phyloP scores from a whole-genome alignment of 2,113 vertebrate species.

The Dicrurus megarhynchus region DNA sequence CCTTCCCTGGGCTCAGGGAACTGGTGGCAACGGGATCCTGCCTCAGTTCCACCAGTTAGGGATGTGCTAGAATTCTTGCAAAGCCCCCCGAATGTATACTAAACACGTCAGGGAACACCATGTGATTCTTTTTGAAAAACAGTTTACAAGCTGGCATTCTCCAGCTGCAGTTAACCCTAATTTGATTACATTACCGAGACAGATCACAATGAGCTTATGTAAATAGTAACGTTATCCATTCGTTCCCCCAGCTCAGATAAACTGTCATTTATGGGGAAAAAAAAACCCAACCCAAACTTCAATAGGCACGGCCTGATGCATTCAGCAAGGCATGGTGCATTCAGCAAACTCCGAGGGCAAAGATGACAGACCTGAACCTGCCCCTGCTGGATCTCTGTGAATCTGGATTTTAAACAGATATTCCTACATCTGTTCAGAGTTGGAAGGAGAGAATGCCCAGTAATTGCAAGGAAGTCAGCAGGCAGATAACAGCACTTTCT shows the following conservation, averaged over 20 bases:
- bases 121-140: conserved; percentile 62
- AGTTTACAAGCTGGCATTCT: conserved; percentile 62
- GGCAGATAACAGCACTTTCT: neutral
- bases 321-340: neutral
- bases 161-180: conserved; percentile 57
- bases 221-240: conserved; percentile 54
- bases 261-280: neutral
- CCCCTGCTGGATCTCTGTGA: neutral
- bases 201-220: conserved; percentile 60
- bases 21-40: neutral
- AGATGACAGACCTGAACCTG: neutral
- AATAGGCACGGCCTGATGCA: neutral
- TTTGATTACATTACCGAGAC: conserved; percentile 58
- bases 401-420: neutral
- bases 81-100: neutral
- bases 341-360: neutral
- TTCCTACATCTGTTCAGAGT: accelerated
- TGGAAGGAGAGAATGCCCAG: neutral
- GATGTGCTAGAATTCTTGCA: conserved; percentile 48
- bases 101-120: conserved; percentile 58
- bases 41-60: neutral
- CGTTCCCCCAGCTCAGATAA: conserved; percentile 39
- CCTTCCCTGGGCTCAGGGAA: neutral
- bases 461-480: neutral
- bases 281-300: neutral